Evolutionary conservation across 2,113 vertebrate genomes (phyloP), one percentile per base, ranked within the genome.

Genomic region (Xenotilapia caudafasciata): DNA sequence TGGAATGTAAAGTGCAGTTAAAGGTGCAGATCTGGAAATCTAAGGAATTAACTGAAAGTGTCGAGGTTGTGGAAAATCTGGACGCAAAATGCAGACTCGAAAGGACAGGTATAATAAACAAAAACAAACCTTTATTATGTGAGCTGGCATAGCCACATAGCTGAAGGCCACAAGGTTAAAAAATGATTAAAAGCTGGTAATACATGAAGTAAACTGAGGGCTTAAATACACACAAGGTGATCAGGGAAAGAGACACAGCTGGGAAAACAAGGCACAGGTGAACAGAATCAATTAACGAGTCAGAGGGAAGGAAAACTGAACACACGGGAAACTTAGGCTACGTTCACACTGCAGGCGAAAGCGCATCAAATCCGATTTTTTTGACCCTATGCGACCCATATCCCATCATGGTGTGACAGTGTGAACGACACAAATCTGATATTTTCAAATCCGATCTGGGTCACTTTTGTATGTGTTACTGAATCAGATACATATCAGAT

Each of bases 401-500:
- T 55, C 53, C 2, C 0, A 13, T 55, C n/a, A 55, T 55, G n/a
- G 10, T 55, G 0, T 55, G 53, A 56, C 54, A 56, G 54, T 56
- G 55, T 58, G 23, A 56, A 56, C 2, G 1, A 0, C 54, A 26
- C 54, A 26, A 28, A 28, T 28, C 26, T 54, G 6, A 56, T 56
- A 56, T 26, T 26, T 56, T 2, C 54, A 56, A 56, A 56, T 56
- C 7, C 3, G 0, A 56, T 56, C 54, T 56, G 54, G 23, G 54
- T 8, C 54, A 26, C 7, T 56, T 56, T 56, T 0, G 0, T 28
- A 56, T 28, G 54, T 14, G 12, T 0, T 56, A 26, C 23, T 56
- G 54, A 56, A 56, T 26, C 6, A 0, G 23, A 17, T 47, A 47
- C 45, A 17, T 49, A 49, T 49, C 47, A 0, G 7, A 47, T 47